Evolutionary conservation across 2,797 vertebrate species (phyloP), one percentile per base, ranked within the genome.

Genomic region (Ptychobarbus kaznakovi): DNA sequence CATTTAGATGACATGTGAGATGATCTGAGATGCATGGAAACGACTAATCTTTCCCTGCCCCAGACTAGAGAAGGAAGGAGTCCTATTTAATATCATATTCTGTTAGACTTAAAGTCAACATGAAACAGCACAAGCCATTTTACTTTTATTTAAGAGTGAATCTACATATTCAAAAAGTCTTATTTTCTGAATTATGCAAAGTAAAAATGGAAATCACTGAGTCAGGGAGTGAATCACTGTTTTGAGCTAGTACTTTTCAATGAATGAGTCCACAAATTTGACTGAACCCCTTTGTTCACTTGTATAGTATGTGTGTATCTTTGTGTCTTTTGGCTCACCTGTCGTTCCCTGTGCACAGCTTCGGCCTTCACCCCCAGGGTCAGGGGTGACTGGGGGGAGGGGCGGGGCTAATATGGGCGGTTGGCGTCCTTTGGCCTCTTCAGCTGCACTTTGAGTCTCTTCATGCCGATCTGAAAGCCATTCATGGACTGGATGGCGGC

Each of bases 401-500:
- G 84, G 35, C 76, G 87, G 92, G 93, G 93, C 97, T 97, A 99
- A 94, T 99, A 99, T 88, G 98, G 98, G 93, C 97, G 97, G 94
- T 98, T 99, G 94, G 98, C 98, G 87, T 99, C 98, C 94, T 99
- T 99, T 93, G 98, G 97, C 96, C 98, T 96, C 95, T 99, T 99
- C 92, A 99, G 97, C 94, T 99, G 98, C 94, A 99, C 98, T 93
- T 99, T 99, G 94, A 99, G 97, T 95, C 98, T 98, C 94, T 99
- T 99, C 98, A 99, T 99, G 94, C 98, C 98, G 93, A 99, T 99
- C 95, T 99, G 98, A 94, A 99, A 99, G 93, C 98, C 98, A 89
- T 99, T 99, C 98, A 99, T 99, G 91, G 98, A 98, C 93, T 99
- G 98, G 95, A 99, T 99, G 94, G 98, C 98, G 92, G 98, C 97